Evolutionary conservation across 2,888 invertebrate species (phyloP).

Genomic region (Netelia virgata): DNA sequence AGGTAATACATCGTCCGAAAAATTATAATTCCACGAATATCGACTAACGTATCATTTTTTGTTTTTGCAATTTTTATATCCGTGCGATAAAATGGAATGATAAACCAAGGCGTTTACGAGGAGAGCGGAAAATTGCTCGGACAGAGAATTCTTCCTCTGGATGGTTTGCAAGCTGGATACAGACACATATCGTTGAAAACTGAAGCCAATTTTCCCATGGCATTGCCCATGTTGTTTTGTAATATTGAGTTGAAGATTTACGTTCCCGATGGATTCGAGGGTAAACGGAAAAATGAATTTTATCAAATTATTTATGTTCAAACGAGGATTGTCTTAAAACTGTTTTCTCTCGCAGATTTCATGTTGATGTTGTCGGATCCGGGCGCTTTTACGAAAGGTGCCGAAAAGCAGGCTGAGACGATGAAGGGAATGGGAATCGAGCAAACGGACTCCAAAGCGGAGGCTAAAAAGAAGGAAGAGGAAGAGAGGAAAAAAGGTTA

Average conservation of each 20-base stretch:
- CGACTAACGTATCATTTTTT: background rate
- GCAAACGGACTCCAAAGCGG: constrained; percentile 84
- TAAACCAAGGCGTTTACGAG: constrained; percentile 87
- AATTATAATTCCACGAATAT: background rate
- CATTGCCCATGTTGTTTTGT: constrained; percentile 90
- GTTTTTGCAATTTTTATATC: background rate
- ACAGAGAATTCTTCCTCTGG: constrained; percentile 89
- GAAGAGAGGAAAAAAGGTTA: constrained; percentile 81
- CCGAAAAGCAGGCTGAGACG: constrained; percentile 88
- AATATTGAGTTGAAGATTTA: constrained; percentile 90
- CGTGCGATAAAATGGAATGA: background rate
- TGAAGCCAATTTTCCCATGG: constrained; percentile 90
- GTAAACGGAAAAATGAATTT: constrained; percentile 79
- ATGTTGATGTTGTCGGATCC: constrained; percentile 99
- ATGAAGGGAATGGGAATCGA: constrained; percentile 90
- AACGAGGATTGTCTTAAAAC: too few species aligned
- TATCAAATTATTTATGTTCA: constrained; percentile 35
- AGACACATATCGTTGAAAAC: constrained; percentile 90
- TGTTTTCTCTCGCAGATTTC: constrained; percentile 89
- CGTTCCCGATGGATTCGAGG: constrained; percentile 90
- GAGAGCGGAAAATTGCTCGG: constrained; percentile 90
- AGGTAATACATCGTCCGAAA: constrained; percentile 81
- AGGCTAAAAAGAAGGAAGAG: constrained; percentile 83
- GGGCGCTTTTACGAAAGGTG: constrained; percentile 89
- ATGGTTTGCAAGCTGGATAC: constrained; percentile 90